Evolutionary conservation across 37 sponge, comb jelly and placozoan genomes (phyloP).

Genomic region (Eunapius fragilis): DNA sequence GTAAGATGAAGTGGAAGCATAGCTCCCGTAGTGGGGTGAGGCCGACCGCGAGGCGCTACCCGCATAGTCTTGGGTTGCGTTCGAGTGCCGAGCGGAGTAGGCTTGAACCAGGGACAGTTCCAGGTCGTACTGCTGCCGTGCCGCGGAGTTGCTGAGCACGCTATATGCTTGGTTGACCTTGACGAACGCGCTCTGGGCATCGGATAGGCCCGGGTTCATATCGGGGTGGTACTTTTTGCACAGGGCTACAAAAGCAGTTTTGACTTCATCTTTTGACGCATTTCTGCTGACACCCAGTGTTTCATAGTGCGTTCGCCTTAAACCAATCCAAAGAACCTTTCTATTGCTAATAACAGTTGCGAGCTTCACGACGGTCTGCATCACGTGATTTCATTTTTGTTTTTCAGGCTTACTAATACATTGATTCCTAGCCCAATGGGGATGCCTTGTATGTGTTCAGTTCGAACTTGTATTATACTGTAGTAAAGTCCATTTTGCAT

Average conservation of each 20-base stretch:
- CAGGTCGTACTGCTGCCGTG: slow-evolving; percentile 49
- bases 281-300: slow-evolving; percentile 43
- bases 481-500: too few species aligned
- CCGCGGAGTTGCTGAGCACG: slow-evolving; percentile 22
- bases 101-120: background rate
- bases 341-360: too few species aligned
- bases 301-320: slow-evolving; percentile 35
- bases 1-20: background rate
- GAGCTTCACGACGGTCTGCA: too few species aligned
- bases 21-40: too few species aligned
- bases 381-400: too few species aligned
- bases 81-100: background rate
- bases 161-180: slow-evolving; percentile 67
- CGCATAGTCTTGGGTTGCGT: background rate
- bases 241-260: slow-evolving; percentile 44
- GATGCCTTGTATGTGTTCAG: too few species aligned
- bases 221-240: slow-evolving; percentile 74
- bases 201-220: slow-evolving; percentile 30
- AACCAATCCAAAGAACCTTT: too few species aligned
- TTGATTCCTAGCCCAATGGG: too few species aligned
- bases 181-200: slow-evolving; percentile 19
- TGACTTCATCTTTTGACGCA: slow-evolving; percentile 48
- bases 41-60: background rate
- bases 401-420: too few species aligned
- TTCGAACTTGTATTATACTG: too few species aligned